Percentiles rank a stretch among this genome's conserved stretches.
Evolutionary conservation across 2,113 vertebrate species (phyloP).

Genomic region (Gobio gobio): DNA sequence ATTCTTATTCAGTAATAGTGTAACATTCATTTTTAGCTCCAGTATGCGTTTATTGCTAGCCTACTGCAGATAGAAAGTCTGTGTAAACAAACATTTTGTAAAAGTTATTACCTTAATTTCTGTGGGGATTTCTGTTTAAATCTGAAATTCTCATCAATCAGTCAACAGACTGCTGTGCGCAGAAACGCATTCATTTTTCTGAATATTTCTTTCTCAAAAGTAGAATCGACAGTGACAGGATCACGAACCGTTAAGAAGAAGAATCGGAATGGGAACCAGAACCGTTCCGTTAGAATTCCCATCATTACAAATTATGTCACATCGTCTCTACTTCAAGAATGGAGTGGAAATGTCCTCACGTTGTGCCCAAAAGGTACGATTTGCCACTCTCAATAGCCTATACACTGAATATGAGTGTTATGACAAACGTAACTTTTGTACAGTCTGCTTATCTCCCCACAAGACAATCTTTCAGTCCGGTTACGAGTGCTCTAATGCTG

Average conservation of each 20-base stretch:
- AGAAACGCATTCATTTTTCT: background rate
- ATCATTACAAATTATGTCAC: background rate
- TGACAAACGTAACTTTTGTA: background rate
- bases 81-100: background rate
- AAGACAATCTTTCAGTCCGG: background rate
- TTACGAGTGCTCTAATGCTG: constrained; percentile 1
- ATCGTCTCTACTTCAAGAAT: background rate
- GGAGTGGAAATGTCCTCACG: background rate
- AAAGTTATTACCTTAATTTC: background rate
- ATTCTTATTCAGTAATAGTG: background rate
- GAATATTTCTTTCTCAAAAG: background rate
- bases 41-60: no score
- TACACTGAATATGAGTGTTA: background rate
- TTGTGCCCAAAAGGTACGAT: background rate
- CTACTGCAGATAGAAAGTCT: background rate
- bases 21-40: background rate
- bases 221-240: background rate
- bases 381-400: background rate
- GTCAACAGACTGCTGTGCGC: background rate
- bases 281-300: background rate
- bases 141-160: background rate
- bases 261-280: background rate
- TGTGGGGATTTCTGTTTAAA: background rate
- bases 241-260: background rate
- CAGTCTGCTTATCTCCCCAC: background rate